These are phyloP conservation scores for Antedon bifida DNA, from an alignment of 35 echinoderm and acorn worm species.

Conservation along the genomic window DNA sequence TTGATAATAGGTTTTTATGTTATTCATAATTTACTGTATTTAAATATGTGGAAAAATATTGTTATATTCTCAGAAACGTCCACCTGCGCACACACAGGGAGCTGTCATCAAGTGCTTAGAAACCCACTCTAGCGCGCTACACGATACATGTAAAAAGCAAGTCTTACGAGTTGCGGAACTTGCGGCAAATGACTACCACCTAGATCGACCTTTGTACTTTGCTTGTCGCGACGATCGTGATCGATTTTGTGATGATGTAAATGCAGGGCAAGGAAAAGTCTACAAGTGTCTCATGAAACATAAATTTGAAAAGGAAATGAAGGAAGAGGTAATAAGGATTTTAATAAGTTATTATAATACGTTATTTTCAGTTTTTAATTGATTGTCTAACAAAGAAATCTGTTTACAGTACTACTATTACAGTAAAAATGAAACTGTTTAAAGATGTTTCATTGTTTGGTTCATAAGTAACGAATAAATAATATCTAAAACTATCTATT, in stretches of 20 bases:
- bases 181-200: conserved; percentile 63
- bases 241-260: conserved; percentile 54
- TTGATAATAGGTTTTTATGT: too few species aligned
- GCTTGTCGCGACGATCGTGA: conserved; percentile 77
- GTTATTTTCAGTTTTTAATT: too few species aligned
- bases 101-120: conserved; percentile 69
- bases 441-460: too few species aligned
- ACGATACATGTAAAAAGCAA: conserved; percentile 25
- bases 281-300: conserved; percentile 92
- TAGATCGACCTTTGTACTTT: conserved; percentile 63
- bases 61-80: neutral
- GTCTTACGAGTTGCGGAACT: conserved; percentile 77
- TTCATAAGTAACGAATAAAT: too few species aligned
- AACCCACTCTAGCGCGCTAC: conserved; percentile 7
- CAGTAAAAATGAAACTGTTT: too few species aligned
- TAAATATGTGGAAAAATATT: too few species aligned
- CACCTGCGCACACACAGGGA: conserved; percentile 43
- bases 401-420: too few species aligned
- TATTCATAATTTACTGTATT: too few species aligned
- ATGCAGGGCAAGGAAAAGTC: conserved; percentile 47
- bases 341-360: too few species aligned
- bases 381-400: too few species aligned
- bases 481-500: too few species aligned
- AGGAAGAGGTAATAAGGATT: conserved; percentile 57
- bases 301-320: conserved; percentile 83